These are phyloP conservation scores for Sarcophaga rosellei DNA, from an alignment of 2,888 invertebrate genomes.

Conservation along the genomic window DNA sequence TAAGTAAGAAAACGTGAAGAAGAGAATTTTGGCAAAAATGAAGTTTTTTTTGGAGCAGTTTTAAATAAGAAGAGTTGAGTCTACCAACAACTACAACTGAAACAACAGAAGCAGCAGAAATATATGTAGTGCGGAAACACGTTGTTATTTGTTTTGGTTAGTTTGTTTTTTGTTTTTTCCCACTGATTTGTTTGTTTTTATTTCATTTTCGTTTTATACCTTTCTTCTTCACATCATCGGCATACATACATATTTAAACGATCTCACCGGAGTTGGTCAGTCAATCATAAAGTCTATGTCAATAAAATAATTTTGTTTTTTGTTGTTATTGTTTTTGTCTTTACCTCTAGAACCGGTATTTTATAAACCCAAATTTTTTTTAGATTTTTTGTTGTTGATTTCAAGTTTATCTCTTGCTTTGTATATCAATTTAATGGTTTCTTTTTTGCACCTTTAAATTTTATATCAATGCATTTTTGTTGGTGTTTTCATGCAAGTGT, in stretches of 20 bases:
- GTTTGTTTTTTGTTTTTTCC: slow-evolving; percentile 8
- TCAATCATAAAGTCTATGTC: neutral
- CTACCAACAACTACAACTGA: slow-evolving; percentile 7
- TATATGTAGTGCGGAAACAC: slow-evolving; percentile 47
- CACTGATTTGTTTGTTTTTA: slow-evolving; percentile 39
- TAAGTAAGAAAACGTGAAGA: neutral
- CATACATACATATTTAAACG: slow-evolving; percentile 2
- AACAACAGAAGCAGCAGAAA: slow-evolving; percentile 20
- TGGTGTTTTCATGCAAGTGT: neutral
- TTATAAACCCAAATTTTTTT: neutral
- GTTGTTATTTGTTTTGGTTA: slow-evolving; percentile 63
- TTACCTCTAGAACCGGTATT: slow-evolving; percentile 13
- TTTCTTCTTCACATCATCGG: slow-evolving; percentile 34
- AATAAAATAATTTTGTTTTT: slow-evolving; percentile 44
- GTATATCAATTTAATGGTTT: slow-evolving; percentile 28
- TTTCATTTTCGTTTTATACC: slow-evolving; percentile 42
- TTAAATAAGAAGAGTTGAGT: neutral
- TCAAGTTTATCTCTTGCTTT: neutral
- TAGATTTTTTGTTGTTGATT: neutral
- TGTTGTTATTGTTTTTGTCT: neutral
- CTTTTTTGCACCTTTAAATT: slow-evolving; percentile 26
- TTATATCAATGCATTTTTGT: neutral
- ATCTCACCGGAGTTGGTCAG: slow-evolving; percentile 27
- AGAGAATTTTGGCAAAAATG: slow-evolving; percentile 10
- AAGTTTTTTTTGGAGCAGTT: slow-evolving; percentile 46